Conservation (phyloP, 2,113 vertebrate genomes). For the Saccopteryx leptura region DNA sequence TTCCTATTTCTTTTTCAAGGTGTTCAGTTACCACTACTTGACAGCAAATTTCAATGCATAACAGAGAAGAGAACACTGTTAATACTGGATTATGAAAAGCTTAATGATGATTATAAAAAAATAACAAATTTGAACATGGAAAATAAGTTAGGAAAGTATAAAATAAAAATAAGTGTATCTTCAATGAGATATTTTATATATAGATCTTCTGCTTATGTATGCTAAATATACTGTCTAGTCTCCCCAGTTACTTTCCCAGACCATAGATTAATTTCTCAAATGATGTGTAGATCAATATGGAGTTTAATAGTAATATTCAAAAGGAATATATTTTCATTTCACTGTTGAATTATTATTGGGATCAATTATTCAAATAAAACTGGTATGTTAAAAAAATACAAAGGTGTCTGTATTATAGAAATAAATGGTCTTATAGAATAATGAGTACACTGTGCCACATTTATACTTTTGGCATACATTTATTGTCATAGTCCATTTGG, state of each 20-base stretch:
- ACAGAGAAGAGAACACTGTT: background rate
- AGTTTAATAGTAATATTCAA: background rate
- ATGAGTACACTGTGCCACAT: background rate
- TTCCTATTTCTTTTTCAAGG: background rate
- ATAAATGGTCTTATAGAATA: background rate
- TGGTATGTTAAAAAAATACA: background rate
- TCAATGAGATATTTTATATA: background rate
- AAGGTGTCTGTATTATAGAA: background rate
- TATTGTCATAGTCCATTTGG: background rate
- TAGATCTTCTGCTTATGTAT: background rate
- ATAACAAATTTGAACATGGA: background rate
- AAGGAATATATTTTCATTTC: slow-evolving; percentile 50
- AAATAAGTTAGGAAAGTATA: background rate
- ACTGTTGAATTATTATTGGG: background rate
- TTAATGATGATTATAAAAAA: background rate
- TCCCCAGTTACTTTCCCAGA: background rate
- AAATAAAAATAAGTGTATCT: background rate
- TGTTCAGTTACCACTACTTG: slow-evolving; percentile 49
- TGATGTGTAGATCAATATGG: background rate
- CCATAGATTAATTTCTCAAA: background rate
- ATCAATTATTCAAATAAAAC: background rate
- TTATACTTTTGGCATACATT: background rate
- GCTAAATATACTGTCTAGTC: background rate
- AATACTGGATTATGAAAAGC: background rate
- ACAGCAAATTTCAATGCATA: background rate